These are phyloP conservation scores for Marmota flaviventris DNA, from an alignment of 2,113 vertebrate species.

Conservation along the genomic window DNA sequence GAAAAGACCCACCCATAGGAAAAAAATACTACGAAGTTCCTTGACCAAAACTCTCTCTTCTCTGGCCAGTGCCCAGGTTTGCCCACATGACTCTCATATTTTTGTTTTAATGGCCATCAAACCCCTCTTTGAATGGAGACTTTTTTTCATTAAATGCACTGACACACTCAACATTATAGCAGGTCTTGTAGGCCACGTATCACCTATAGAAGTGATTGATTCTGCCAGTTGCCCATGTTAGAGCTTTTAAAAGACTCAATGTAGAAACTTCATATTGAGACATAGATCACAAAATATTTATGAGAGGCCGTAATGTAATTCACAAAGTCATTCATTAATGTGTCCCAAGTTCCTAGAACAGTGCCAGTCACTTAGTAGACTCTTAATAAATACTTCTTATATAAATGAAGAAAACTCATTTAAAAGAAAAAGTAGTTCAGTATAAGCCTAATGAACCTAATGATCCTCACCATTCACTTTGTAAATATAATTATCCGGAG, in stretches of 20 bases:
- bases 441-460: conserved; percentile 37
- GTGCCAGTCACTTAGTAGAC: not conserved
- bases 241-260: conserved; percentile 18
- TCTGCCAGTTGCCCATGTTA: not conserved
- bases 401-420: not conserved
- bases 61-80: not conserved
- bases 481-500: conserved; percentile 1
- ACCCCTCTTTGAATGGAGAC: not conserved
- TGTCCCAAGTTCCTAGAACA: conserved; percentile 3
- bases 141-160: not conserved
- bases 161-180: not conserved
- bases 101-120: not conserved
- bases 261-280: not conserved
- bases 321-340: not conserved
- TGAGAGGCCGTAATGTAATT: not conserved
- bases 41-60: not conserved
- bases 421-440: not conserved
- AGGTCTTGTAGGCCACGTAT: not conserved
- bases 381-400: not conserved
- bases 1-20: not conserved
- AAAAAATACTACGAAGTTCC: not conserved
- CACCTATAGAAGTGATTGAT: not conserved
- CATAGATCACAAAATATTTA: not conserved
- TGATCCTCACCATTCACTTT: not conserved
- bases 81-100: not conserved